These are phyloP conservation scores for Ashinkailepas kermadecensis DNA, from an alignment of 2,888 invertebrate genomes.

Conservation along the genomic window DNA sequence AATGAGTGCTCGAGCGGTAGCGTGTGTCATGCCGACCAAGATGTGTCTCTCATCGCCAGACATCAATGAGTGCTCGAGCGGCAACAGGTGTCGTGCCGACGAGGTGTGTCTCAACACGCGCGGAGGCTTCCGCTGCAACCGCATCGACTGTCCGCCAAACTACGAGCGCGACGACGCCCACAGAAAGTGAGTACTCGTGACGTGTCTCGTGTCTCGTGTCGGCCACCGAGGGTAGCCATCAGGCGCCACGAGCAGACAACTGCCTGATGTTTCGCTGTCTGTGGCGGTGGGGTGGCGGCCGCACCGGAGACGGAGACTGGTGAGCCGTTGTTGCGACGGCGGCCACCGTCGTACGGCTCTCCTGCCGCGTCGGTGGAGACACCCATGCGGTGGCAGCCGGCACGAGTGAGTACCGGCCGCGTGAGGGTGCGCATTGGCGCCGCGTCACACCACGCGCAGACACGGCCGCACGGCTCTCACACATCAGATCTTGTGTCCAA, in stretches of 20 bases:
- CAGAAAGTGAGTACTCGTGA: constrained; percentile 53
- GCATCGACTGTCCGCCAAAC: constrained; percentile 73
- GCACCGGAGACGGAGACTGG: no score
- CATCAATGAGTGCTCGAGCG: constrained; percentile 10
- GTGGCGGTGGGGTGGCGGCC: no score
- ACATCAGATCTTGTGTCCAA: no score
- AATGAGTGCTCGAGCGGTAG: constrained; percentile 1
- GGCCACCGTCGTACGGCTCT: no score
- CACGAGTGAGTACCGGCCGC: background rate
- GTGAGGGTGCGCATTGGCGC: background rate
- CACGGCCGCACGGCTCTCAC: background rate
- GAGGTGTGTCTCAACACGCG: constrained; percentile 49
- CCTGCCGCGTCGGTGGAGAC: no score
- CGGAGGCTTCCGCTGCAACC: constrained; percentile 49
- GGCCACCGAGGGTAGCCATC: no score
- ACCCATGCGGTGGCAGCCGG: no score
- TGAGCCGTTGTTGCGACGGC: no score
- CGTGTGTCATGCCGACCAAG: constrained; percentile 38
- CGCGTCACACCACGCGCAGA: background rate
- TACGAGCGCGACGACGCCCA: constrained; percentile 67
- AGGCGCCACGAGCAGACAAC: no score
- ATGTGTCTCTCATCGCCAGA: constrained; percentile 25
- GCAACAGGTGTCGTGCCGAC: constrained; percentile 37
- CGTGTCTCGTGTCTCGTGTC: no score
- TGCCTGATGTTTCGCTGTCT: no score